Conservation (phyloP, 2,113 vertebrate genomes). For the Cheirogaleus medius region DNA sequence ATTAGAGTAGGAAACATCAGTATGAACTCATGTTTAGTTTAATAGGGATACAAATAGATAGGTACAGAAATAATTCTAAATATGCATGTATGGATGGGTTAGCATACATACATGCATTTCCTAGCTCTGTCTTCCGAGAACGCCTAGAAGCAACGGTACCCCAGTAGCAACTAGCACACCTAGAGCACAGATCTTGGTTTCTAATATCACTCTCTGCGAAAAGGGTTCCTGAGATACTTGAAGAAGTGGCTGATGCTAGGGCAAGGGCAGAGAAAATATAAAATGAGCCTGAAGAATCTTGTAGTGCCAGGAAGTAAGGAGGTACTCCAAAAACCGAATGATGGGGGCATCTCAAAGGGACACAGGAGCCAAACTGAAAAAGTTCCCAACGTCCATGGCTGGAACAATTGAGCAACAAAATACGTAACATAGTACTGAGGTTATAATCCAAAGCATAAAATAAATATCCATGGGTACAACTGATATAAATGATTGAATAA, state of each 20-base stretch:
- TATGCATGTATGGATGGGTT: neutral
- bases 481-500: neutral
- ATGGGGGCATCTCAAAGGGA: neutral
- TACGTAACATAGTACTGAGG: neutral
- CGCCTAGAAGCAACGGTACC: neutral
- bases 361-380: neutral
- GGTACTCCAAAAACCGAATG: neutral
- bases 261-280: neutral
- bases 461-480: neutral
- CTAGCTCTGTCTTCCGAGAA: neutral
- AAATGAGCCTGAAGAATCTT: neutral
- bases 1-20: neutral
- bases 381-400: neutral
- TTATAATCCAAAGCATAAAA: neutral
- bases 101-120: neutral
- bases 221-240: neutral
- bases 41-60: neutral
- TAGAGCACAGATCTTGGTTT: neutral
- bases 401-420: neutral
- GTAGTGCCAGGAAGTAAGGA: neutral
- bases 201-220: neutral
- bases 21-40: neutral
- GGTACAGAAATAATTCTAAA: neutral
- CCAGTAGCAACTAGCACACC: neutral
- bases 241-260: neutral